Base-by-base conservation (phyloP, 2,888 invertebrate species). In the Leucophenga maculata region DNA sequence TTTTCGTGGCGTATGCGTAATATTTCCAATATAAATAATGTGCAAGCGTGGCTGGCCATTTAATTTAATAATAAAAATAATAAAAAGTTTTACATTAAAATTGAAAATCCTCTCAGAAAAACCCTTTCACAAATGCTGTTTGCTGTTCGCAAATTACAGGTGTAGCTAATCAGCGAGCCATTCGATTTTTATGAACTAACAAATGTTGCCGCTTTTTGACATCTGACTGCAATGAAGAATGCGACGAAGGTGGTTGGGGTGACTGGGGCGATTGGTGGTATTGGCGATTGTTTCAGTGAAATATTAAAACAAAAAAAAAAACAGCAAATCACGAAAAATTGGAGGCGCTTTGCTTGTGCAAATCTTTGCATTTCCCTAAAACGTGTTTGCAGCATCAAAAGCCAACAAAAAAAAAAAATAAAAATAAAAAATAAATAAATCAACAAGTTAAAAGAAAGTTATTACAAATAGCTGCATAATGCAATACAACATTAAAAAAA, bases 141-240 rank as follows among this genome's bases (percentile, higher is more conserved):
- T 39, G 3, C 8, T 32, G 3, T 32, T 32, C 8, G 39, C 80
- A 54, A 82, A 80, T 82, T 78, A 76, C 77, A 76, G 82, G 76
- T 73, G 83, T 74, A 69, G 71, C 83, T 73, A 82, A 80, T 80
- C 83, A 82, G 83, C 82, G 83, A 84, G 82, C 84, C 80, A 80
- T 80, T 80, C 32, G 77, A 72, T 77, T 83, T 55, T 66, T 66
- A 66, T 55, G 65, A 52, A 31, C 50, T 52, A n/a, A 59, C 48
- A 64, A 64, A 20, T 22, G 57, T 20, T 31, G 14, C 14, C 46
- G 64, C 22, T 83, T 79, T 79, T 81, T 81, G 79, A 79, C 79
- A 83, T 39, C 48, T 16, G 60, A 26, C 39, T 46, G 39, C 16
- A 39, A 11, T 50, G 50, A 18, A 50, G 50, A 18, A 50, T 72